Evolutionary conservation across 2,113 vertebrate genomes (phyloP).

Genomic region (Tympanuchus pallidicinctus): DNA sequence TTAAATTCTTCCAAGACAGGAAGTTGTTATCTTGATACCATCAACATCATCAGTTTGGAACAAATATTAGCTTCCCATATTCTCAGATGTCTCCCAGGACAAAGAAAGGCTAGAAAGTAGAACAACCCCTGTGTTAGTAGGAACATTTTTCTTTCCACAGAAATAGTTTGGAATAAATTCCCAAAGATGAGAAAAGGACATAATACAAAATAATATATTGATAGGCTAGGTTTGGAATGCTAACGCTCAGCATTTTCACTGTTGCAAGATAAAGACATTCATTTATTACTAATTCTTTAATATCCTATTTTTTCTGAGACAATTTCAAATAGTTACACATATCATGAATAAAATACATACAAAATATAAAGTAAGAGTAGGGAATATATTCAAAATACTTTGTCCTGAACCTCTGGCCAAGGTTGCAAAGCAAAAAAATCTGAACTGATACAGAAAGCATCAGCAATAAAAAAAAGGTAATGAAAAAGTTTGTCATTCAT

Average conservation of each 20-base stretch:
- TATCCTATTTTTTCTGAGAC: background rate
- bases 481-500: background rate
- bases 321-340: background rate
- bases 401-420: background rate
- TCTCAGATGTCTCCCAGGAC: background rate
- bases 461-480: background rate
- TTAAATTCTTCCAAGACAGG: background rate
- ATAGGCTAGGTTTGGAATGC: background rate
- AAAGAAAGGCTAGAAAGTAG: background rate
- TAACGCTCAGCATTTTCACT: background rate
- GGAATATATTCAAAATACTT: background rate
- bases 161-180: background rate
- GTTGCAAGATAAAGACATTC: background rate
- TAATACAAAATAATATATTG: background rate
- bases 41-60: background rate
- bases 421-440: background rate
- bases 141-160: background rate
- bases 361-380: background rate
- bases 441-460: background rate
- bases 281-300: background rate
- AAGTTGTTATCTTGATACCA: background rate
- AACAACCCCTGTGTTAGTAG: background rate
- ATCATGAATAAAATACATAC: background rate
- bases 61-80: constrained; percentile 16
- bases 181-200: background rate